Conservation (phyloP, 2,797 vertebrate genomes). For the Karalla daura region DNA sequence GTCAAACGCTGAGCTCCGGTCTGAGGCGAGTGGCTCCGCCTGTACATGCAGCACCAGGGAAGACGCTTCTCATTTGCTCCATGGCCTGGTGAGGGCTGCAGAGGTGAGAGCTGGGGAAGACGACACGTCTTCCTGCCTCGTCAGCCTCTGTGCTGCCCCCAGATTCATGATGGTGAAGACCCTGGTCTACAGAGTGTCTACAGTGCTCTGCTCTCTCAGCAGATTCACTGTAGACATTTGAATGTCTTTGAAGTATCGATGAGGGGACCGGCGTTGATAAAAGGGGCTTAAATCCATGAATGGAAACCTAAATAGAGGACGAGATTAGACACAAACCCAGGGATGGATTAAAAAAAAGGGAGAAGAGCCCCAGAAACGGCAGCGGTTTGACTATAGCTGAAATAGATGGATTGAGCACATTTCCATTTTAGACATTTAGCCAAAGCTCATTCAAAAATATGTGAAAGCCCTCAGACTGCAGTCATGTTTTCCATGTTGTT, state of each 20-base stretch:
- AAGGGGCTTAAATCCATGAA: constrained; percentile 39
- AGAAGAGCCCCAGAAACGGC: not conserved
- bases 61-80: not conserved
- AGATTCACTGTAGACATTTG: constrained; percentile 21
- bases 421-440: constrained; percentile 41
- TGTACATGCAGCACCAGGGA: not conserved
- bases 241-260: constrained; percentile 21
- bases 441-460: constrained; percentile 8
- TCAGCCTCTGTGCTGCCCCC: too few relatives aligned
- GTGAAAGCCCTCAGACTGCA: not conserved
- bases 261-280: constrained; percentile 40
- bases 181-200: too few relatives aligned
- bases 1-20: constrained; percentile 5
- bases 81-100: too few relatives aligned
- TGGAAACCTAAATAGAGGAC: constrained; percentile 24
- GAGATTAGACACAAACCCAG: constrained; percentile 7
- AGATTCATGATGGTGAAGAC: too few relatives aligned
- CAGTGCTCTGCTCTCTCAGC: not conserved
- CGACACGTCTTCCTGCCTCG: too few relatives aligned
- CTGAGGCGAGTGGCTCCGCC: not conserved
- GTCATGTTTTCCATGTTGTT: constrained; percentile 3
- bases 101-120: too few relatives aligned
- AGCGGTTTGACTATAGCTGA: constrained; percentile 8
- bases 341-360: not conserved
- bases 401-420: constrained; percentile 26